phyloP scores from a whole-genome alignment of 2,888 invertebrate genomes.

The Coelinius sp. region DNA sequence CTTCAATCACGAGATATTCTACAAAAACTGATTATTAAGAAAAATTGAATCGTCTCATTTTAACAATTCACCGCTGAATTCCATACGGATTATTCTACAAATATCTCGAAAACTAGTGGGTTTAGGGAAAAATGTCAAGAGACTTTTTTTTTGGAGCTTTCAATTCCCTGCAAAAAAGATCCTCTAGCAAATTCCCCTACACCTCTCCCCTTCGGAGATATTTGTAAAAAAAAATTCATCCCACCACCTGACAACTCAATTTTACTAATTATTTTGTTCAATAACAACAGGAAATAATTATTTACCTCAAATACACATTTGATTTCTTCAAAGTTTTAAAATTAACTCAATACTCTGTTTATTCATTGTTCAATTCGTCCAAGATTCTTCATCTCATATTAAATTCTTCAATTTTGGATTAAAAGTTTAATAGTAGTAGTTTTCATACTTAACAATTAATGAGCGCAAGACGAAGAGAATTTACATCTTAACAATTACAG shows the following conservation, averaged over 20 bases:
- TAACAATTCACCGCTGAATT: too few relatives aligned
- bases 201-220: too few relatives aligned
- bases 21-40: too few relatives aligned
- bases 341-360: constrained; percentile 48
- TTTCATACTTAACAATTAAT: constrained; percentile 60
- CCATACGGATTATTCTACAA: too few relatives aligned
- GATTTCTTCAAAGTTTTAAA: constrained; percentile 43
- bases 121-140: too few relatives aligned
- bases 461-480: constrained; percentile 64
- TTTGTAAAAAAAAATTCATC: neutral
- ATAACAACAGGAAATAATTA: constrained; percentile 10
- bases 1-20: too few relatives aligned
- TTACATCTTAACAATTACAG: constrained; percentile 57
- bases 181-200: too few relatives aligned
- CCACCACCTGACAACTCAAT: neutral
- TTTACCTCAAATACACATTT: constrained; percentile 17
- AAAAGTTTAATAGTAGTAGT: constrained; percentile 42
- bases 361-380: constrained; percentile 29
- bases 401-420: constrained; percentile 41
- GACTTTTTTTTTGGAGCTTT: too few relatives aligned
- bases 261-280: neutral
- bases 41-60: too few relatives aligned
- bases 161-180: too few relatives aligned
- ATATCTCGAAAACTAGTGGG: too few relatives aligned
- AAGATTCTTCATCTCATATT: constrained; percentile 43